Base-by-base conservation (phyloP, 2,113 vertebrate species). In the Alosa alosa region DNA sequence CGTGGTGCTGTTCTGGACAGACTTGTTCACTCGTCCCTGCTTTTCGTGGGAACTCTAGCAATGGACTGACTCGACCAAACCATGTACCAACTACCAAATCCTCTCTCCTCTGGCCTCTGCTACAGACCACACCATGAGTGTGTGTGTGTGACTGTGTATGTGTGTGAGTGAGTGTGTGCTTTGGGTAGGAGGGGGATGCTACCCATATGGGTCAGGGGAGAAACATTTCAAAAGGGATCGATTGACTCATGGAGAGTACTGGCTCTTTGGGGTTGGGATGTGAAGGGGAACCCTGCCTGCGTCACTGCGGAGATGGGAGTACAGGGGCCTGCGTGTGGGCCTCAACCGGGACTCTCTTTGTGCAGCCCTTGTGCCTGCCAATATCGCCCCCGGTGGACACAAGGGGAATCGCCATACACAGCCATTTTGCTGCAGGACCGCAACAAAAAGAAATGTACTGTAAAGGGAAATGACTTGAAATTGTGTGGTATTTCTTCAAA, bases 401-500 rank as follows among this genome's bases (percentile, higher is more conserved):
- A 64, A 45, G 52, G 31, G 82, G 82, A 88, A 88, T 85, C 82
- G 75, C 83, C 55, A 39, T 57, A 85, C 36, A 82, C 36, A 82
- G 82, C 50, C 57, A 82, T 83, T 72, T 55, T 39, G 78, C 68
- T 22, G 22, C 36, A 78, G 36, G 72, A 78, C 72, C 36, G 15
- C 72, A 31, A 78, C 72, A 39, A 78, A 78, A 78, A 17, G 72
- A 78, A 78, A 78, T 78, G 72, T 78, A 78, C 72, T 78, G 31
- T 78, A 78, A 78, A 81, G 47, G 11, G 49, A 49, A 83, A 88
- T 75, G 83, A 88, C 82, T 86, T 83, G 75, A 86, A 86, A 68
- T 81, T 64, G 72, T 72, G 18, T 64, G 75, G 75, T 78, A 78
- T 75, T 88, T 88, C 87, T 85, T 88, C 85, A 83, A 55, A 82